Evolutionary conservation across 1,140 invertebrate species (phyloP).

Genomic region (Platyscapa corneri): DNA sequence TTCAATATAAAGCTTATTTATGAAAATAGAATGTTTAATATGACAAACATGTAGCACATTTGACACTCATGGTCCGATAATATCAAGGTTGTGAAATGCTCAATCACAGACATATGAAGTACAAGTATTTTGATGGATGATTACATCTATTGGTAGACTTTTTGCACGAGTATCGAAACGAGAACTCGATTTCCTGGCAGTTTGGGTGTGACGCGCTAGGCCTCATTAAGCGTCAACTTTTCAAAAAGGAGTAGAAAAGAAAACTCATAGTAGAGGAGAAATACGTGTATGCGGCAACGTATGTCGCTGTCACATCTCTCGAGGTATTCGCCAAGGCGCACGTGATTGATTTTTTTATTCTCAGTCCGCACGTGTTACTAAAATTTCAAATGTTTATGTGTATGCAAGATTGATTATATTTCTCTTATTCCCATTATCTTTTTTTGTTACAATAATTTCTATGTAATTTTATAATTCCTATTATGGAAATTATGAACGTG

Average conservation of each 20-base stretch:
- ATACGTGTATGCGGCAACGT: slow-evolving; percentile 23
- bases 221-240: slow-evolving; percentile 40
- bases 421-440: slow-evolving; percentile 1
- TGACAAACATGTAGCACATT: slow-evolving; percentile 18
- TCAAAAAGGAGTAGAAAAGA: slow-evolving; percentile 25
- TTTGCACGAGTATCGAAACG: neutral
- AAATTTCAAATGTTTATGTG: neutral
- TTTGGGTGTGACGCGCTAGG: neutral
- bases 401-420: neutral
- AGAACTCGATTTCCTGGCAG: neutral
- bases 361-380: slow-evolving; percentile 28
- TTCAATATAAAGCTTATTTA: neutral
- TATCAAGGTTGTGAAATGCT: neutral
- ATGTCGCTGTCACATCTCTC: slow-evolving; percentile 31
- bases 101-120: slow-evolving; percentile 16
- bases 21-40: neutral
- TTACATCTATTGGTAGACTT: neutral
- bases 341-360: slow-evolving; percentile 48
- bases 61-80: slow-evolving; percentile 4
- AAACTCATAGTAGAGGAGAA: slow-evolving; percentile 39
- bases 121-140: slow-evolving; percentile 26
- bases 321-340: neutral
- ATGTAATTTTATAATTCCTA: too few relatives aligned
- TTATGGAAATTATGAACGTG: too few relatives aligned
- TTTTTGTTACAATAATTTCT: neutral